A percentile compares a stretch with the other conserved stretches of the same genome.
phyloP scores from a whole-genome alignment of 2,113 vertebrate species.

The Microcebus jonahi region DNA sequence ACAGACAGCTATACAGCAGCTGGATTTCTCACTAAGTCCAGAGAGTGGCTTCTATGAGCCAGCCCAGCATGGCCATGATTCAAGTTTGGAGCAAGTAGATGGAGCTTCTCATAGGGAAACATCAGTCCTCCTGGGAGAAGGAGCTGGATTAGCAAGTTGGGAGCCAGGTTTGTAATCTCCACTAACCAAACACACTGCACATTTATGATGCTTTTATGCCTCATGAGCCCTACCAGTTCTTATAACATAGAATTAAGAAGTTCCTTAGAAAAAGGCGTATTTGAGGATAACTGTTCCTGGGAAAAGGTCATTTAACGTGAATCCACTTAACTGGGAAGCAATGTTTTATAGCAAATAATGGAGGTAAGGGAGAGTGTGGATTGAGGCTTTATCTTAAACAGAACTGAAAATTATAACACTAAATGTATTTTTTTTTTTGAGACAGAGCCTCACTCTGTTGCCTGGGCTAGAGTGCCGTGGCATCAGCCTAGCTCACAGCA shows the following conservation, averaged over 20 bases:
- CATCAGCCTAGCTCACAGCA: too few relatives aligned
- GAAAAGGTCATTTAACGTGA: constrained; percentile 41
- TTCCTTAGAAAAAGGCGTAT: not conserved
- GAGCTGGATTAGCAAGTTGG: not conserved
- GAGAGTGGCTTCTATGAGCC: not conserved
- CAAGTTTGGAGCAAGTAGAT: not conserved
- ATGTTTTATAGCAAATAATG: not conserved
- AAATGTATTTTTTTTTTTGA: not conserved
- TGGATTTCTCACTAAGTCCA: not conserved
- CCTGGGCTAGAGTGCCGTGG: too few relatives aligned
- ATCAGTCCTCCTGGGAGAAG: not conserved
- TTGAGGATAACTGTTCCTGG: constrained; percentile 26
- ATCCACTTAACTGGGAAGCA: constrained; percentile 7
- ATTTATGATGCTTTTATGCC: not conserved
- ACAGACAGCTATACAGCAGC: not conserved
- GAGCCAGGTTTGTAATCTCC: not conserved
- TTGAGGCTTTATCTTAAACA: not conserved
- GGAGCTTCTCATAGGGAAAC: not conserved
- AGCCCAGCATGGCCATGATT: not conserved
- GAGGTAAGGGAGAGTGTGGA: not conserved
- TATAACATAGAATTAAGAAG: not conserved
- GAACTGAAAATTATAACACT: not conserved
- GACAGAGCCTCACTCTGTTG: too few relatives aligned
- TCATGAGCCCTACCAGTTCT: not conserved
- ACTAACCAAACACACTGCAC: not conserved